These are phyloP conservation scores for Dipodomys spectabilis DNA, from an alignment of 2,113 vertebrate species.

Conservation along the genomic window DNA sequence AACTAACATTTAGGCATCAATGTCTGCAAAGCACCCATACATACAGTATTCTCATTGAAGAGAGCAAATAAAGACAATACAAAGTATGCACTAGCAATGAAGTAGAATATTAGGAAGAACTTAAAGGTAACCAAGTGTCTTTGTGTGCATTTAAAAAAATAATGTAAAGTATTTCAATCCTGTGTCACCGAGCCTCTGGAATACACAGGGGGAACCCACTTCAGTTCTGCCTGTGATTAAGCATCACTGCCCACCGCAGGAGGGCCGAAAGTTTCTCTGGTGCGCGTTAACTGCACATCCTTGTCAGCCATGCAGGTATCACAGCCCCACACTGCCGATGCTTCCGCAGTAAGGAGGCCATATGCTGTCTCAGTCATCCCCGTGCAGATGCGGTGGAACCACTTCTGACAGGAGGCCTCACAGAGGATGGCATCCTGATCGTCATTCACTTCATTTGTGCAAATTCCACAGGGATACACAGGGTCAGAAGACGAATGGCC, in stretches of 20 bases:
- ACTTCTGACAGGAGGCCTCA: slow-evolving; percentile 92
- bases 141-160: slow-evolving; percentile 67
- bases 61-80: slow-evolving; percentile 65
- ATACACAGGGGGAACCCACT: neutral
- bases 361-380: slow-evolving; percentile 94
- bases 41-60: slow-evolving; percentile 56
- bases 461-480: slow-evolving; percentile 90
- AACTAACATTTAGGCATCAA: slow-evolving; percentile 56
- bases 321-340: slow-evolving; percentile 91
- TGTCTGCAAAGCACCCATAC: slow-evolving; percentile 53
- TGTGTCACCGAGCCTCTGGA: slow-evolving; percentile 53
- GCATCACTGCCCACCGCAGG: slow-evolving; percentile 80
- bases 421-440: slow-evolving; percentile 92
- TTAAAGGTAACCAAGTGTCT: slow-evolving; percentile 60
- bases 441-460: slow-evolving; percentile 90
- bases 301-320: slow-evolving; percentile 91
- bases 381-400: slow-evolving; percentile 92
- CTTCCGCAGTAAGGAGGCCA: slow-evolving; percentile 90
- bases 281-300: slow-evolving; percentile 88
- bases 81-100: slow-evolving; percentile 63
- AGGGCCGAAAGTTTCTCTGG: slow-evolving; percentile 81
- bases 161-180: slow-evolving; percentile 59
- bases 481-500: slow-evolving; percentile 86
- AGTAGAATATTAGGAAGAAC: slow-evolving; percentile 71
- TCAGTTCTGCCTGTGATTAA: slow-evolving; percentile 41